A percentile compares a stretch with the other conserved stretches of the same genome.
Conservation (phyloP, 2,797 vertebrate genomes). For the Neopelma chrysocephalum region DNA sequence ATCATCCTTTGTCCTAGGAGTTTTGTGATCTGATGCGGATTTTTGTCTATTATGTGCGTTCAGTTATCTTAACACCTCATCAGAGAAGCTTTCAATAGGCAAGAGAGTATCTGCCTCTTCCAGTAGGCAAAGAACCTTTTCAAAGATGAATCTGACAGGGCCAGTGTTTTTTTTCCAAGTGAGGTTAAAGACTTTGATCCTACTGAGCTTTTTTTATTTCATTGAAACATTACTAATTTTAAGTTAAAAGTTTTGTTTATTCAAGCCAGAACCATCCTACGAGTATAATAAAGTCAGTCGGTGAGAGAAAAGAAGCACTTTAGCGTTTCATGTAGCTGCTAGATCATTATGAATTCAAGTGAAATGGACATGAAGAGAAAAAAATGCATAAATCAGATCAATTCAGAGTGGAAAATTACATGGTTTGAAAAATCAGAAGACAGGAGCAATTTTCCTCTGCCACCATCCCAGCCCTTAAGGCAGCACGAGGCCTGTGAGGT, state of each 20-base stretch:
- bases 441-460: neutral
- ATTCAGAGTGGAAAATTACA: slow-evolving; percentile 15
- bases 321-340: neutral
- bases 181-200: neutral
- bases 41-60: neutral
- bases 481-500: fast-evolving
- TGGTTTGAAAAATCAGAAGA: neutral
- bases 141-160: neutral
- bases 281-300: neutral
- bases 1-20: neutral
- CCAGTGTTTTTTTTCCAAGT: neutral
- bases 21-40: neutral
- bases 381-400: neutral
- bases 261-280: neutral
- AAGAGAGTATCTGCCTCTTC: neutral
- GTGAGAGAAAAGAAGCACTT: neutral
- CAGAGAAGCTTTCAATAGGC: neutral
- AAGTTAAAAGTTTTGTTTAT: neutral
- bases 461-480: neutral
- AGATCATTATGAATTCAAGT: neutral
- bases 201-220: neutral
- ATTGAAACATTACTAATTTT: neutral
- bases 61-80: neutral
- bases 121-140: neutral
- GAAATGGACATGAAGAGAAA: neutral